Evolutionary conservation across 2,888 invertebrate genomes (phyloP).

Genomic region (Limnephilus marmoratus): DNA sequence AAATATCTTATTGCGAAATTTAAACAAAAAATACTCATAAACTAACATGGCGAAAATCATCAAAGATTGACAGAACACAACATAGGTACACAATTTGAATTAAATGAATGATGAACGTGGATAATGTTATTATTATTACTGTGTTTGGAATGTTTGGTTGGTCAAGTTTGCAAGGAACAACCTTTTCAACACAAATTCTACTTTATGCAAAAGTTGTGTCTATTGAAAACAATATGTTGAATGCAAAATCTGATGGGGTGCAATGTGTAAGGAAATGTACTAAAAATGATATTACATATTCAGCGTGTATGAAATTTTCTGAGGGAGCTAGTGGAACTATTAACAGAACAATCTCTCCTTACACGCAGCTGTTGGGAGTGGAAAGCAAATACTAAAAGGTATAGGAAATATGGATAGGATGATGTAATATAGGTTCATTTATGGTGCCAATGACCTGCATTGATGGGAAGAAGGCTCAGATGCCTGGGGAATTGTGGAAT

Average conservation of each 20-base stretch:
- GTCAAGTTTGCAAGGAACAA: neutral
- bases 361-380: too few species aligned
- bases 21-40: constrained; percentile 10
- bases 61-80: neutral
- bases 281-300: neutral
- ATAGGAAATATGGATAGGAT: neutral
- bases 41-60: neutral
- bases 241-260: neutral
- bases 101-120: neutral
- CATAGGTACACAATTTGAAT: neutral
- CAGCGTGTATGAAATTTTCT: neutral
- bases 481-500: neutral
- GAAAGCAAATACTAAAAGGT: neutral
- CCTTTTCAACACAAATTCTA: neutral
- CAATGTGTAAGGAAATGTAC: neutral
- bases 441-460: neutral
- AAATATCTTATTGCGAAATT: constrained; percentile 15
- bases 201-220: neutral
- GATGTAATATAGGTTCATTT: neutral
- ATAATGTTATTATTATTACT: neutral
- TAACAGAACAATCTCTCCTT: neutral
- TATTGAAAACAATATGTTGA: neutral
- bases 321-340: neutral
- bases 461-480: neutral
- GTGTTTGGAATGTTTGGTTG: neutral